Base-by-base conservation (phyloP, 2,797 vertebrate genomes). In the Micrastur ruficollis region DNA sequence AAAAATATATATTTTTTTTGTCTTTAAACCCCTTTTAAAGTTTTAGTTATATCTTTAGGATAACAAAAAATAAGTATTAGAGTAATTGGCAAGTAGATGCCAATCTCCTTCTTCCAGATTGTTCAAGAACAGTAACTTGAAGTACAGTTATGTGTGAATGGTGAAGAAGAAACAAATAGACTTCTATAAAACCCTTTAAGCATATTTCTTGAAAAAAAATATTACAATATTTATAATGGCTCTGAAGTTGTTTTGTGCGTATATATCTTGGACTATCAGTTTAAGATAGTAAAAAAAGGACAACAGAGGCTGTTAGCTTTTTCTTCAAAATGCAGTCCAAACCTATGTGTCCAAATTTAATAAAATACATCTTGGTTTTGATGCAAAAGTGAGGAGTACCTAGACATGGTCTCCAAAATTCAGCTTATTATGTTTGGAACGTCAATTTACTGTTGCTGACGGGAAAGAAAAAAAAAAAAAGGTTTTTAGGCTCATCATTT, bases 401-500 rank as follows among this genome's bases (percentile, higher is more conserved):
- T 27, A 42, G 16, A 56, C 16, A 49, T 32, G 1, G 31, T 47
- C 18, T 79, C 12, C 21, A 47, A 67, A 72, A 53, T 75, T 53
- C 72, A 7, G 11, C 6, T 31, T n/a, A 31, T 14, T 21, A 11
- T 12, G 7, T 81, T 78, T 70, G 17, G 13, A 81, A 73, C 86
- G 11, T n/a, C 23, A 56, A 14, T 46, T 73, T 70, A 38, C 7
- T 55, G 9, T 16, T 90, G 21, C 5, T 49, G 31, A 46, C 12
- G 6, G 14, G 7, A 14, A 42, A 42, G 16, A 42, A 8, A 42
- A 3, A 70, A n/a, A 71, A 61, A n/a, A 49, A 49, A 15, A 7
- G 0, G 0, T 0, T 7, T 67, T 81, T 44, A 68, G 7, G 9
- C 1, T 62, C 4, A 46, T 52, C 0, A 7, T 73, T 67, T 89